These are phyloP conservation scores for Lysandra coridon DNA, from an alignment of 2,888 invertebrate species.

Conservation along the genomic window DNA sequence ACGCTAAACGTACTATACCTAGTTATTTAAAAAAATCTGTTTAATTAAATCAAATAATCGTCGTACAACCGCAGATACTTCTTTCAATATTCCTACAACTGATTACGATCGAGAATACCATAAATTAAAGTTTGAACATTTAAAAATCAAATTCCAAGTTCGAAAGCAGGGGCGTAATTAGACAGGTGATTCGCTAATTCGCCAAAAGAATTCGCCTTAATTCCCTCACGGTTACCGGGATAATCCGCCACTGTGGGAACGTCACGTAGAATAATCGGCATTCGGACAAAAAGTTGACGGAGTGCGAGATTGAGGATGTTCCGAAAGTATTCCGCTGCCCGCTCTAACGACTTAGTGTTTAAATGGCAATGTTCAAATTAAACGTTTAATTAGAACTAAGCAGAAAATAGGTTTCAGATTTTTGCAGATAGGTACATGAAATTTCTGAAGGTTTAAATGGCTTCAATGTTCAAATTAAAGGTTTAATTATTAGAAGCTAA, in stretches of 20 bases:
- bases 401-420: not conserved
- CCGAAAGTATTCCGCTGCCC: conserved; percentile 33
- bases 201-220: conserved; percentile 70
- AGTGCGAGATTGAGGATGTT: conserved; percentile 43
- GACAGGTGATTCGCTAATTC: conserved; percentile 80
- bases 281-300: conserved; percentile 66
- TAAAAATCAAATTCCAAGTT: conserved; percentile 54
- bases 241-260: conserved; percentile 69
- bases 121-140: conserved; percentile 38
- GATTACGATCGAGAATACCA: conserved; percentile 30
- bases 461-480: not conserved
- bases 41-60: not conserved
- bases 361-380: conserved; percentile 6
- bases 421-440: not conserved
- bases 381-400: not conserved
- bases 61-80: not conserved
- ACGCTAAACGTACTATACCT: not conserved
- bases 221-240: conserved; percentile 55
- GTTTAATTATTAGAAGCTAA: not conserved
- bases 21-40: not conserved
- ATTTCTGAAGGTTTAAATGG: not conserved
- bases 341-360: conserved; percentile 32
- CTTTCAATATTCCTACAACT: not conserved
- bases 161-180: conserved; percentile 58
- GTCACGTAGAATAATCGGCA: conserved; percentile 75